Evolutionary conservation across 2,797 vertebrate species (phyloP).

Genomic region (Syndactyla subalaris): DNA sequence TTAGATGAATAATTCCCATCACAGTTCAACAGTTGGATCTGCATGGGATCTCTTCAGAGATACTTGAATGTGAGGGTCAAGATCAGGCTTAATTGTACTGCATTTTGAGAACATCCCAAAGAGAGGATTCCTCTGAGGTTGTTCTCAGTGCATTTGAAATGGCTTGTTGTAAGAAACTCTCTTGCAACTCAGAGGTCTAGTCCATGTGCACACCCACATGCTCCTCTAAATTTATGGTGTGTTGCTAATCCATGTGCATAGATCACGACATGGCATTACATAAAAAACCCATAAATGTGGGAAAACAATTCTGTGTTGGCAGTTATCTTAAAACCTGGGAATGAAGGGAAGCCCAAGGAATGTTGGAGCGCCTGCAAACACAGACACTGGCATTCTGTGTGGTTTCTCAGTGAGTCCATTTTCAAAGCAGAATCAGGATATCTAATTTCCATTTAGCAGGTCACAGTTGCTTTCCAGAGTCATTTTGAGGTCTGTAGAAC

Average conservation of each 20-base stretch:
- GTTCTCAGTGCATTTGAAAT: background rate
- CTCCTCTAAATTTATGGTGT: background rate
- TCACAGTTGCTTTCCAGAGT: background rate
- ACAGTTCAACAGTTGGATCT: background rate
- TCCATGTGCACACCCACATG: accelerated
- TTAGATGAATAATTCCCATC: background rate
- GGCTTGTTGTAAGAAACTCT: background rate
- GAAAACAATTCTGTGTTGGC: background rate
- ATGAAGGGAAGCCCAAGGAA: background rate
- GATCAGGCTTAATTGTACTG: background rate
- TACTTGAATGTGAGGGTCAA: background rate
- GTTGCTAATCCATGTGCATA: background rate
- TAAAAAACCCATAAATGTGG: background rate
- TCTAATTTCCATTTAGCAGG: conserved; percentile 17
- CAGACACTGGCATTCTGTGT: background rate
- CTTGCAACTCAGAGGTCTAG: background rate
- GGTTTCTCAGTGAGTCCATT: background rate
- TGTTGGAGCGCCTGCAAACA: background rate
- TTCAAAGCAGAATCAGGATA: background rate
- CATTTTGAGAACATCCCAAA: background rate
- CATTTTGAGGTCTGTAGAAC: conserved; percentile 1
- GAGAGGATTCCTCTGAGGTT: background rate
- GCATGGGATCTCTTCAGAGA: background rate
- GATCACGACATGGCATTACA: background rate
- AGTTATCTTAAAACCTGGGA: background rate